These are phyloP conservation scores for Seira musarum DNA, from an alignment of 2,888 invertebrate species.

Conservation along the genomic window DNA sequence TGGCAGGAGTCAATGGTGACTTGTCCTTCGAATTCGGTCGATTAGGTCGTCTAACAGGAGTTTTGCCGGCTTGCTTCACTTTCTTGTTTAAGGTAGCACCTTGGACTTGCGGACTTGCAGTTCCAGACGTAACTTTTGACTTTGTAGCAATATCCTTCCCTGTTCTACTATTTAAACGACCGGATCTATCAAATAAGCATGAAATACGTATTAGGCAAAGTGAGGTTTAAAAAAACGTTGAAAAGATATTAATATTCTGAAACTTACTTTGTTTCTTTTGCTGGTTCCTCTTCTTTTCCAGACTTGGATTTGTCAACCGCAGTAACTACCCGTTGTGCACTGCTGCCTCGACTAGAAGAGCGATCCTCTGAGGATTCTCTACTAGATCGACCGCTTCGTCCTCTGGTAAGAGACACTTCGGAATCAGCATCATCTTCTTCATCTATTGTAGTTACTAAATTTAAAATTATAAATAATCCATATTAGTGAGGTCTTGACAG, in stretches of 20 bases:
- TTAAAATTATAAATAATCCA: conserved; percentile 8
- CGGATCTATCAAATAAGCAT: conserved; percentile 45
- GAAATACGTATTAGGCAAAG: conserved; percentile 13
- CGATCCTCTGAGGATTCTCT: conserved; percentile 69
- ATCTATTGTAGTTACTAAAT: conserved; percentile 62
- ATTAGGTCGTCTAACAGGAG: conserved; percentile 56
- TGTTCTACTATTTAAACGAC: conserved; percentile 58
- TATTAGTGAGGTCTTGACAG: not conserved
- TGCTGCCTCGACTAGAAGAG: conserved; percentile 69
- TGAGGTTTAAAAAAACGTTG: not conserved
- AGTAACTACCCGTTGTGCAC: conserved; percentile 60
- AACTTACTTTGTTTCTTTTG: conserved; percentile 51
- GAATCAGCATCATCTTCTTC: conserved; percentile 68
- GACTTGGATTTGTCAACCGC: conserved; percentile 46
- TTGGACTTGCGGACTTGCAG: conserved; percentile 47
- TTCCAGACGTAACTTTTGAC: conserved; percentile 45
- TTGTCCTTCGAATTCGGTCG: conserved; percentile 60
- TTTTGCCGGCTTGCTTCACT: conserved; percentile 30
- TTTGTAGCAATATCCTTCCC: conserved; percentile 32
- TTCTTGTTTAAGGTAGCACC: conserved; percentile 44
- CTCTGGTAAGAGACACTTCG: conserved; percentile 58
- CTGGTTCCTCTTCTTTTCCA: conserved; percentile 60
- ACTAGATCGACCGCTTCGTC: conserved; percentile 65
- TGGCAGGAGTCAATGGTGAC: conserved; percentile 62
- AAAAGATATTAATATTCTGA: not conserved